Evolutionary conservation across 2,797 vertebrate genomes (phyloP), one percentile per base, ranked within the genome.

Genomic region (Sibirionetta formosa): DNA sequence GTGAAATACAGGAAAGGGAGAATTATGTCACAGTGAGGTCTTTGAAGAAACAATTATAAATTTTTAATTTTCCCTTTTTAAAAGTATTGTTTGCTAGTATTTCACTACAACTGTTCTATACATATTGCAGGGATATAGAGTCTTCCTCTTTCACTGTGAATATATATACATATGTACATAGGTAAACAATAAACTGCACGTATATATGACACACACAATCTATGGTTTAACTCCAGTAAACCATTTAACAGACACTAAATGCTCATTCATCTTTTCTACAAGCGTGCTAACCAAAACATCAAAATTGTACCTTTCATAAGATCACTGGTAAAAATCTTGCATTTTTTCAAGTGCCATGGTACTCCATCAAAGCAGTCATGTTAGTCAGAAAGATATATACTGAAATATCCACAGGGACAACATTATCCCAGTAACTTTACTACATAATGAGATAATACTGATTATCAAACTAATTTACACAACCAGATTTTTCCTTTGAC

Each of bases 171-270:
- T 68, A 66, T 33, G 38, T 64, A 42, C 80, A 82, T n/a, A 78
- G 38, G 88, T 23, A 94, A 18, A 88, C 84, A 92, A 86, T 72
- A 66, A 71, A 89, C 40, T 26, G 40, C 57, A 95, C 86, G 86
- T 68, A 92, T 7, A 94, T 7, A 82, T 44, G 61, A 20, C 50
- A 94, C 61, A 84, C 50, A 90, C 61, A 48, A 78, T 75, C 54
- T 72, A 79, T 90, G 94, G 90, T 94, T 93, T 96, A 95, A 84
- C 83, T 71, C 50, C 51, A 86, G 66, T 88, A 92, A 93, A 93
- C 80, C 89, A 94, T 82, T 26, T 46, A 91, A 88, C 66, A 91
- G 54, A 93, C 48, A 73, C 31, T 31, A 78, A 79, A 73, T 24
- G 24, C 10, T 94, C 75, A 31, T 29, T 82, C 48, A 58, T 19